These are phyloP conservation scores for Neopelma chrysocephalum DNA, from an alignment of 2,797 vertebrate species.

Conservation along the genomic window DNA sequence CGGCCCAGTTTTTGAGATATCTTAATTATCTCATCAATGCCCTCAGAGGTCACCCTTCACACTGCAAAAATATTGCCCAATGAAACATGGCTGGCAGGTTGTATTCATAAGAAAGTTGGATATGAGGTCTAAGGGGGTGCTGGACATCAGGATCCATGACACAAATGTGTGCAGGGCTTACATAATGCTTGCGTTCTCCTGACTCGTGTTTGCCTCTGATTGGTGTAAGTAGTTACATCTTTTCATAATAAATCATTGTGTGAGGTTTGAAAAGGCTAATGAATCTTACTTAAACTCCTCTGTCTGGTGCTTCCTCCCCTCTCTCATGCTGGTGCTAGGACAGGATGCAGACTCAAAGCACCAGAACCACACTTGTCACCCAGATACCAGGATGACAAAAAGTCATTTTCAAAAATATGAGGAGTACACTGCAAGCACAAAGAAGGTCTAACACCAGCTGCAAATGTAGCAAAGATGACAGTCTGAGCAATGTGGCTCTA, in stretches of 20 bases:
- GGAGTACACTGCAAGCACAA: neutral
- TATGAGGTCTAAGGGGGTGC: neutral
- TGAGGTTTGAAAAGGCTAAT: neutral
- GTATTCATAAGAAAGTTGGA: neutral
- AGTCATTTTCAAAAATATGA: neutral
- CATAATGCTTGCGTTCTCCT: neutral
- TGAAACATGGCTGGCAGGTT: neutral
- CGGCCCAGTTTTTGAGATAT: neutral
- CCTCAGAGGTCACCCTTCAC: neutral
- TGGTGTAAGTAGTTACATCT: rapidly evolving
- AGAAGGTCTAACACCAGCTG: neutral
- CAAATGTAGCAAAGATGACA: neutral
- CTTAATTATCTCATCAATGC: neutral
- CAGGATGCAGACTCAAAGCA: neutral
- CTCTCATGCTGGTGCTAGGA: neutral
- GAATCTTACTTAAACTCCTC: neutral
- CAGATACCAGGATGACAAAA: neutral
- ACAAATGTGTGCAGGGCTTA: neutral
- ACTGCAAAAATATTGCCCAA: neutral
- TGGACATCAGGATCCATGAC: neutral
- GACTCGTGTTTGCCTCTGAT: neutral
- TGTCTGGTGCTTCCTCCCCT: neutral
- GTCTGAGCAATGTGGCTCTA: neutral
- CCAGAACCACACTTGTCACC: neutral
- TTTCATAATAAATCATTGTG: neutral